These are phyloP conservation scores for Micropoecilia bifurca DNA, from an alignment of 2,797 vertebrate species.

Conservation along the genomic window DNA sequence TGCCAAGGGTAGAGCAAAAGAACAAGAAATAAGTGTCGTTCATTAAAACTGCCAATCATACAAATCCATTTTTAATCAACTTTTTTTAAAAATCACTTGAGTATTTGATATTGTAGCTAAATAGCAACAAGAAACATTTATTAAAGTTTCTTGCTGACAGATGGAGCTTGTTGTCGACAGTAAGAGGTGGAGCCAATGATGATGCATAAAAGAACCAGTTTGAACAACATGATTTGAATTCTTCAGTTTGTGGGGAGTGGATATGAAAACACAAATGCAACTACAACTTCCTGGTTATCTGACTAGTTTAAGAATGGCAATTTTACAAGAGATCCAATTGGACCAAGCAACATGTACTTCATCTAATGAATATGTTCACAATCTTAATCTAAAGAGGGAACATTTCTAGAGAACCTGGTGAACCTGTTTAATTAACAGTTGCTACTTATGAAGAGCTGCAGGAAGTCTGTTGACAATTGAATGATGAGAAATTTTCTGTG, in stretches of 20 bases:
- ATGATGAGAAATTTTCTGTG: not conserved
- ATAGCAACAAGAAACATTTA: not conserved
- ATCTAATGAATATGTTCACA: not conserved
- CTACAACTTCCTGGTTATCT: too few species aligned
- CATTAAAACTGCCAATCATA: not conserved
- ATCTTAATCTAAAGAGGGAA: not conserved
- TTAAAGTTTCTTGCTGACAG: not conserved
- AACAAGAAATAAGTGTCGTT: not conserved
- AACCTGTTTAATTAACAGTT: not conserved
- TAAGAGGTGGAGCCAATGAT: not conserved
- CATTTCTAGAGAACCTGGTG: not conserved
- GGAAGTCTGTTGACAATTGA: not conserved
- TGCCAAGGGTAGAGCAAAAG: too few species aligned
- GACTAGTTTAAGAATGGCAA: not conserved
- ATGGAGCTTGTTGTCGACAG: not conserved
- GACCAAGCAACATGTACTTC: not conserved
- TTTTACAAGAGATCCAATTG: not conserved
- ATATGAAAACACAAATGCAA: too few species aligned
- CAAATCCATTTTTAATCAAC: not conserved
- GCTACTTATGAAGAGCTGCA: not conserved
- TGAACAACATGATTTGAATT: not conserved
- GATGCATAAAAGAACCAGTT: not conserved
- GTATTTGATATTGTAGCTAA: not conserved
- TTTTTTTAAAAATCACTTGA: not conserved
- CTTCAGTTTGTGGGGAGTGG: too few species aligned